Conservation (phyloP, 2,797 vertebrate genomes). For the Euthynnus affinis region DNA sequence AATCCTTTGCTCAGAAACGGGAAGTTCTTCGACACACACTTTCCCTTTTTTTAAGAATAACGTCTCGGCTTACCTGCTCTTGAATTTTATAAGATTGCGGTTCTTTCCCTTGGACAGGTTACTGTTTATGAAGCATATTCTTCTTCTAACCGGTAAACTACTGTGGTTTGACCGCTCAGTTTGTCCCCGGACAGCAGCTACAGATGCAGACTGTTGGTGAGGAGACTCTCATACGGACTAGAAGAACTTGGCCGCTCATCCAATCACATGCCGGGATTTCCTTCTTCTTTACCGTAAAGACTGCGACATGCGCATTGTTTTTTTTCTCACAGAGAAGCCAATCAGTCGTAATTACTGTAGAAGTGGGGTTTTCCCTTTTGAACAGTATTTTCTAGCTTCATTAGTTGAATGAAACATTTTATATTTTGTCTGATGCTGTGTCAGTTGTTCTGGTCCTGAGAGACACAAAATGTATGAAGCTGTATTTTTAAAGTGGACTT, state of each 20-base stretch:
- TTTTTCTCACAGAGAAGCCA: accelerated
- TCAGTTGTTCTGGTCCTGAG: not conserved
- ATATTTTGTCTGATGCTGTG: not conserved
- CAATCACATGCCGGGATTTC: slow-evolving; percentile 72
- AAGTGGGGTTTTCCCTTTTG: not conserved
- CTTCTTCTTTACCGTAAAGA: slow-evolving; percentile 67
- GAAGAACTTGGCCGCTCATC: slow-evolving; percentile 33
- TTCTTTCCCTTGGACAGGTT: slow-evolving; percentile 1
- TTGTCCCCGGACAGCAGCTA: not conserved
- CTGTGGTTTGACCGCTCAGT: not conserved
- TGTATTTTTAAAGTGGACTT: not conserved
- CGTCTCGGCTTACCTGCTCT: slow-evolving; percentile 56
- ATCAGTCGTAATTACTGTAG: slow-evolving; percentile 33
- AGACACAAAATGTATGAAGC: not conserved
- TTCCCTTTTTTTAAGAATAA: not conserved
- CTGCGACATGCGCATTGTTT: not conserved
- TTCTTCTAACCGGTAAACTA: not conserved
- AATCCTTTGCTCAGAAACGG: slow-evolving; percentile 12
- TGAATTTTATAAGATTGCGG: not conserved
- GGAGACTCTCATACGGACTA: not conserved
- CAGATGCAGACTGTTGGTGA: slow-evolving; percentile 3
- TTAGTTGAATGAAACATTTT: not conserved
- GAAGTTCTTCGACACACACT: slow-evolving; percentile 49
- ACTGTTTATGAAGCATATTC: slow-evolving; percentile 35
- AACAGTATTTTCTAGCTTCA: not conserved